Evolutionary conservation across 2,113 vertebrate species (phyloP).

Genomic region (Dascyllus trimaculatus): DNA sequence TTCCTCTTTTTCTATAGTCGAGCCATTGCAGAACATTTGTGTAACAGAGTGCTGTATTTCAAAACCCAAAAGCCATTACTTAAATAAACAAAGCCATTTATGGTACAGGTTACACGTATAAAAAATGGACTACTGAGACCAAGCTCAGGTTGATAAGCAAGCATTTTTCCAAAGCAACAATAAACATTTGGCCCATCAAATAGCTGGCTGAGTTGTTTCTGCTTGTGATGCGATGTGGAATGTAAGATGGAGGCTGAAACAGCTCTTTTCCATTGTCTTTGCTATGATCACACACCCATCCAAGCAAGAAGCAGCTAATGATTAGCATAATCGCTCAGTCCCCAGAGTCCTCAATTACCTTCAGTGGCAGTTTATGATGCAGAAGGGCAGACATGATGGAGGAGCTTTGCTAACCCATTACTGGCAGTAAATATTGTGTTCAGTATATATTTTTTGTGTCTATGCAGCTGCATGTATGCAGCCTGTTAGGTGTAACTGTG

Average conservation of each 20-base stretch:
- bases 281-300: conserved; percentile 60
- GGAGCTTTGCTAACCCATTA: conserved; percentile 46
- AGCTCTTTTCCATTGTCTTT: conserved; percentile 58
- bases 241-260: conserved; percentile 41
- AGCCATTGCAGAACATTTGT: neutral
- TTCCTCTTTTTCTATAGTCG: neutral
- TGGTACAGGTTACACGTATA: neutral
- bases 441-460: neutral
- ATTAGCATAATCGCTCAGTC: conserved; percentile 72
- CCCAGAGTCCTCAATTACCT: conserved; percentile 59
- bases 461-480: conserved; percentile 4
- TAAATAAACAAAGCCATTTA: conserved; percentile 8
- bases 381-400: conserved; percentile 53
- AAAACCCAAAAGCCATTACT: conserved; percentile 8
- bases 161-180: conserved; percentile 1
- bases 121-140: neutral
- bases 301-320: conserved; percentile 62
- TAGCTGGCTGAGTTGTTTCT: conserved; percentile 25
- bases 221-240: conserved; percentile 7
- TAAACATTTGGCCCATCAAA: conserved; percentile 6
- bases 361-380: conserved; percentile 57
- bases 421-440: conserved; percentile 52
- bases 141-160: neutral
- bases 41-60: neutral
- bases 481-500: conserved; percentile 34